Base-by-base conservation (phyloP, 2,888 invertebrate genomes). In the Teinopalpus imperialis region DNA sequence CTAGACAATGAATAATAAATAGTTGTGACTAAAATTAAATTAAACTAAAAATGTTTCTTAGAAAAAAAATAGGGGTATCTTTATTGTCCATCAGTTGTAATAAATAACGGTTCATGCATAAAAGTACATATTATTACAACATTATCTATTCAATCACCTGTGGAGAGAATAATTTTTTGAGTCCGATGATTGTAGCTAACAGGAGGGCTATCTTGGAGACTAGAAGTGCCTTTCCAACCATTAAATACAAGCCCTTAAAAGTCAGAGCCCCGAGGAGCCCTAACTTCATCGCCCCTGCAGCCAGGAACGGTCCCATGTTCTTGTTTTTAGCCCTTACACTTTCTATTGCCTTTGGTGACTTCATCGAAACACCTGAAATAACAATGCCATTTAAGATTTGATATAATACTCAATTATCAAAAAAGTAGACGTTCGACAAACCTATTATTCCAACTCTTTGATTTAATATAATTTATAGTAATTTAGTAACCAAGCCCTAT, bases 181-280 rank as follows among this genome's bases (percentile, higher is more conserved):
- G 71, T 20, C 95, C 95, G 54, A 96, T 94, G 57, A 96, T 93
- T 30, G 93, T 93, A 7, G 96, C 94, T 43, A 96, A 80, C 2
- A 96, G 90, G 5, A 96, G 89, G 1, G 96, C 96, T 40, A 96
- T 93, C 90, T 96, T 96, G 59, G 95, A 94, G 51, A 96, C 93
- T 27, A 96, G 90, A 2, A 96, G 90, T 14, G 96, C 96, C 83
- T 96, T 96, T 64, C 95, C 95, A 20, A 96, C 95, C 56, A 96
- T 90, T 2, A 96, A 87, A 8, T 94, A 94, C 2, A 96, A 81
- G 9, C 93, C 95, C 67, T 96, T 96, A 77, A 96, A 94, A 18
- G 95, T 92, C 37, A 96, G 69, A 31, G 94, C 94, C 40, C 94
- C 95, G 14, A 96, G 90, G 36, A 96, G 89, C 66, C 95, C 96